Evolutionary conservation across 1,140 invertebrate genomes (phyloP), one percentile per base, ranked within the genome.

Genomic region (Holcopasites calliopsidis): DNA sequence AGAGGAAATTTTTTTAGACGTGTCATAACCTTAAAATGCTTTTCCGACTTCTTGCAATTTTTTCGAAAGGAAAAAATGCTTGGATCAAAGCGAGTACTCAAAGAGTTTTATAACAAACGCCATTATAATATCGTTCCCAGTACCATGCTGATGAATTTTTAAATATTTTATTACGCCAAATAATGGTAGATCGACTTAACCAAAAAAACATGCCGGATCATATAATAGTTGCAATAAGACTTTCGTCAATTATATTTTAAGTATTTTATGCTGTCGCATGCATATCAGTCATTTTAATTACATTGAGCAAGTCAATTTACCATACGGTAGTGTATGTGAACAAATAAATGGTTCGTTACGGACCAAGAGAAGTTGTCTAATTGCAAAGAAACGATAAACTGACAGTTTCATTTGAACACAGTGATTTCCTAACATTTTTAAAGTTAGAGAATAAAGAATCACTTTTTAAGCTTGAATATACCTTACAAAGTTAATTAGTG

Each of bases 111-210:
- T 26, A 33, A 35, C 1, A 40, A 38, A 1, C 5, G 23, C 10
- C 11, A 3, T 40, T 49, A 10, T 11, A 49, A 13, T 5, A 66
- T 38, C 8, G 54, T 21, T 55, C 13, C n/a, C 28, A 26, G 16
- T 11, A 38, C 47, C 0, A 2, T 42, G 2, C 23, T 49, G 18
- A 33, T 28, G 16, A 50, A 50, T 26, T 1, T 3, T 23, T 33
- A 49, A 47, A 50, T 40, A 8, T 13, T 49, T 69, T 49, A 58
- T 82, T 72, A 26, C 28, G 73, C 69, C 31, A 58, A 81, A 73
- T 82, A 69, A 74, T 65, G 11, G 10, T 82, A 5, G 23, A 40
- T 21, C 55, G 13, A 82, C 80, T 65, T 81, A 82, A 82, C 79
- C 79, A 81, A 81, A 47, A 60, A 54, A 31, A 49, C 38, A 42